Evolutionary conservation across 2,113 vertebrate genomes (phyloP), one percentile per base, ranked within the genome.

Genomic region (Alligator sinensis): DNA sequence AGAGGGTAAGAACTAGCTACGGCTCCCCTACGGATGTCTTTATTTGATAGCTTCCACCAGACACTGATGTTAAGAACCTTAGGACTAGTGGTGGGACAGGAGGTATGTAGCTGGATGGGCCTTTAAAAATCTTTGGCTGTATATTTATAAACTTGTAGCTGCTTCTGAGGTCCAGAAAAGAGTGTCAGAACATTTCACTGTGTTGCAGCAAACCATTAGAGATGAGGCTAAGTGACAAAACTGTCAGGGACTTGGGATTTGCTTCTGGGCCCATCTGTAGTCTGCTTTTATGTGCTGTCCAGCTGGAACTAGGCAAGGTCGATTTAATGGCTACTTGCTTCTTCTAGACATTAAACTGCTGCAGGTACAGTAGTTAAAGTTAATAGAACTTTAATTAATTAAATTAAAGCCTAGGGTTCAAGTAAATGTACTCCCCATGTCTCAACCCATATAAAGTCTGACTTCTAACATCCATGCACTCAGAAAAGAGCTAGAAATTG

Each of bases 281-380:
- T 85, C 30, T 79, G 3, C 6, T 68, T 79, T 93, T 74, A 21
- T 77, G 0, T 81, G 47, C 86, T 88, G 63, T 92, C 91, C 80
- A 79, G 28, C 21, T 84, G 87, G 58, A 90, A 84, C 93, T 94
- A 1, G 10, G 61, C 83, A 59, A 76, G n/a, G 93, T 92, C 82
- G 3, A 4, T 59, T 59, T 85, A 2, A 3, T 14, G 22, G 6
- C 74, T 0, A 0, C 61, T 88, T 12, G 14, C 27, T 85, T 87
- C 81, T 77, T 89, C 34, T 3, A 2, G 68, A 77, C 80, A 60
- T 34, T 72, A 27, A 17, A 63, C 34, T 38, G 58, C 16, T 55
- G 11, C 54, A 66, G 47, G 47, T 64, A 64, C 30, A 66, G 47
- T 47, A 55, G 0, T 70, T 91, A 30, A 72, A 58, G 72, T 76